phyloP scores from a whole-genome alignment of 35 echinoderm and acorn worm genomes.

The Lytechinus pictus region DNA sequence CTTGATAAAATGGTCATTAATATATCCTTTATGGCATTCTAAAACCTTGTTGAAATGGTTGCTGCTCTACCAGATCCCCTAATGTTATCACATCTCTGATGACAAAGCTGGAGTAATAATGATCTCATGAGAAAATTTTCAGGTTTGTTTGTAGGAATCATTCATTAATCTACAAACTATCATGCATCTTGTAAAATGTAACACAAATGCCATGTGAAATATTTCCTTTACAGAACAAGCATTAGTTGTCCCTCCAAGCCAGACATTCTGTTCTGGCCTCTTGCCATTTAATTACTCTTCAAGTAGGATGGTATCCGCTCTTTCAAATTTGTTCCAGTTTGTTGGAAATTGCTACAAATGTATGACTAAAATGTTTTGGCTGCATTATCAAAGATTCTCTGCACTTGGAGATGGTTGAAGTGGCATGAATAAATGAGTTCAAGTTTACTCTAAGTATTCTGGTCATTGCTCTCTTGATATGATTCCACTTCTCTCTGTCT shows the following conservation, averaged over 20 bases:
- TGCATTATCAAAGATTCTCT: neutral
- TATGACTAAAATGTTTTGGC: constrained; percentile 19
- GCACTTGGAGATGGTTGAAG: neutral
- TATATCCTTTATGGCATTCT: neutral
- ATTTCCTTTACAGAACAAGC: neutral
- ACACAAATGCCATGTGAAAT: neutral
- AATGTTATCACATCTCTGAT: neutral
- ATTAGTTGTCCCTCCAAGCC: neutral
- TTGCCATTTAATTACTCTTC: neutral
- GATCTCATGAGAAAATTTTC: neutral
- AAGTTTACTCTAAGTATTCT: neutral
- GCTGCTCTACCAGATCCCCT: neutral
- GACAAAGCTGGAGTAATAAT: neutral
- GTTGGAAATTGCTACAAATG: constrained; percentile 18
- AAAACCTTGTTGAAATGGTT: neutral
- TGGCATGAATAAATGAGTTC: neutral
- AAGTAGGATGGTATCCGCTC: constrained; percentile 26
- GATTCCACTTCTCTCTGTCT: neutral
- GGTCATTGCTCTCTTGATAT: neutral
- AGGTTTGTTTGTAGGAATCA: neutral
- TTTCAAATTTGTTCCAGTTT: constrained; percentile 32
- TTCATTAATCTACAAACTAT: neutral
- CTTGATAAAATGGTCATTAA: neutral
- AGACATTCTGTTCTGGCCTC: neutral
- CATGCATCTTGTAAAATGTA: neutral